Evolutionary conservation across 2,797 vertebrate genomes (phyloP).

Genomic region (Microtus obscurus): DNA sequence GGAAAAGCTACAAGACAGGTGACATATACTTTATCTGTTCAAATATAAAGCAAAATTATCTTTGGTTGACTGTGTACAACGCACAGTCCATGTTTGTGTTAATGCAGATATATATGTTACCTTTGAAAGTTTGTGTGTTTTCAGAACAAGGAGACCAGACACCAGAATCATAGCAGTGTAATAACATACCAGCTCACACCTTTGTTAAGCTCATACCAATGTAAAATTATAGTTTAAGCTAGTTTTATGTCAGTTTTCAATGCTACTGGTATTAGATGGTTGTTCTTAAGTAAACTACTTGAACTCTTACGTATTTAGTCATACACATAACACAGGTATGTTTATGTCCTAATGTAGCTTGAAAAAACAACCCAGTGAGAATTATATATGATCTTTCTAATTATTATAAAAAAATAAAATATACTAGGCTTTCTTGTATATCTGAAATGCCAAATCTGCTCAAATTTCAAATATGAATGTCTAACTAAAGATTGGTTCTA

Average conservation of each 20-base stretch:
- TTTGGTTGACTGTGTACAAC: not conserved
- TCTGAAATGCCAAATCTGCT: not conserved
- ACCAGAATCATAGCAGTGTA: not conserved
- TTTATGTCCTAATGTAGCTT: not conserved
- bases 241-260: not conserved
- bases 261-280: not conserved
- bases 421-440: not conserved
- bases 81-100: not conserved
- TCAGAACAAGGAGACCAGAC: not conserved
- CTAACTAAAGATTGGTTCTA: not conserved
- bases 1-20: not conserved
- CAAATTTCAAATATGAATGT: slow-evolving; percentile 15
- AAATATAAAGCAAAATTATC: not conserved
- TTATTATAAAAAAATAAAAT: not conserved
- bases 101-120: not conserved
- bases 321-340: not conserved
- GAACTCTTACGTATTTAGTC: not conserved
- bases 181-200: not conserved
- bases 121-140: not conserved
- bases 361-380: not conserved
- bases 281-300: not conserved
- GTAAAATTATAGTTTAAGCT: not conserved
- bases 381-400: not conserved
- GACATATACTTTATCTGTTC: not conserved
- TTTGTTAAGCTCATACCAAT: not conserved